phyloP scores from a whole-genome alignment of 2,888 invertebrate genomes.

The Homarus gammarus region DNA sequence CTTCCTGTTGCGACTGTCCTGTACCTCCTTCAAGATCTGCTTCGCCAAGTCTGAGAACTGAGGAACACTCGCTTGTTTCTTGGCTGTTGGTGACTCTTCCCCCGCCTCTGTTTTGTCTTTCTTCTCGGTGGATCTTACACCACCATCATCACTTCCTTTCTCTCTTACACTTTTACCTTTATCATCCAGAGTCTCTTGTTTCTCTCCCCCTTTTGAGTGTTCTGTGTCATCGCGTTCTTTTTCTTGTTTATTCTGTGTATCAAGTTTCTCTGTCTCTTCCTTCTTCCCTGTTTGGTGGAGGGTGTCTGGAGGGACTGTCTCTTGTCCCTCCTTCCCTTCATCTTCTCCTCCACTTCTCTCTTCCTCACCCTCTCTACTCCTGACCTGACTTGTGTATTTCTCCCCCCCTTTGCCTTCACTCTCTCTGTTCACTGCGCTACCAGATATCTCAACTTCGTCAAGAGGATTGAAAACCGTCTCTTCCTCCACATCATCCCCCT shows the following conservation, averaged over 20 bases:
- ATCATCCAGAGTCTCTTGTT: too few species aligned
- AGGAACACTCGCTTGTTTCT: background rate
- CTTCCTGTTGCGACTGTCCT: constrained; percentile 48
- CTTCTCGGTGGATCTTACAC: background rate
- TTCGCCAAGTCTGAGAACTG: constrained; percentile 66
- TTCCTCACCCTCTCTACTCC: too few species aligned
- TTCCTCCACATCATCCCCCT: background rate
- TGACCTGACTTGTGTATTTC: too few species aligned
- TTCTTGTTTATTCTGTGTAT: background rate
- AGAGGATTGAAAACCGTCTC: background rate
- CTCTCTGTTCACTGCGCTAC: too few species aligned
- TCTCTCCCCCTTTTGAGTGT: too few species aligned
- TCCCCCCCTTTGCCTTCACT: too few species aligned
- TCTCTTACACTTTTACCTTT: too few species aligned
- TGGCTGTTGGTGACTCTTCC: background rate
- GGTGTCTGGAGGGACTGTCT: background rate
- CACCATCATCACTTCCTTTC: constrained; percentile 1
- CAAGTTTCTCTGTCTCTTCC: background rate
- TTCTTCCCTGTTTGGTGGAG: background rate
- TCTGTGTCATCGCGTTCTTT: background rate
- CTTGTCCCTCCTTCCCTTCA: background rate
- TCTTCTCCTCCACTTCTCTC: background rate
- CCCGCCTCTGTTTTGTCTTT: background rate
- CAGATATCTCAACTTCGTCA: too few species aligned
- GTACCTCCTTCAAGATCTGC: constrained; percentile 68